Base-by-base conservation (phyloP, 2,797 vertebrate species). In the Anguilla pacifica region DNA sequence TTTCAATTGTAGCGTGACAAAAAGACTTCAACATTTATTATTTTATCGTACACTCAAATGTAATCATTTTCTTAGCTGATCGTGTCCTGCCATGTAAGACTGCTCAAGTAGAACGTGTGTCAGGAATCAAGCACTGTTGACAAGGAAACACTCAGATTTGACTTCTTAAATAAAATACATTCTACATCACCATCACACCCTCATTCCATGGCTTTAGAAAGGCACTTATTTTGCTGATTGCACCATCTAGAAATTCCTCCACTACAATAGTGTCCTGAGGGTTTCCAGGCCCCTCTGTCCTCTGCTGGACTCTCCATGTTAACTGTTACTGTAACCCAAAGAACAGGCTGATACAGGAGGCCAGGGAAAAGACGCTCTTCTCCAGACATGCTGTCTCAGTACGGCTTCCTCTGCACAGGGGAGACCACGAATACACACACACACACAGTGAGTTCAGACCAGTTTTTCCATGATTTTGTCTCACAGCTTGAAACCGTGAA, bases 351-450 rank as follows among this genome's bases (percentile, higher is more conserved):
- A 25, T 64, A 22, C 22, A 22, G 22, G 64, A 28, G 7, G n/a
- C 25, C 25, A 25, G 64, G n/a, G 1, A 5, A 70, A n/a, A 28
- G 31, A 28, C 22, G 74, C 19, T 82, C 64, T 90, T 88, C 31
- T 22, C 11, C 61, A 53, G 84, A 82, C 87, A 86, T 89, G 79
- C 57, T 84, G 59, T 74, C 59, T 91, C 89, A 57, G 86, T 87
- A 86, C 39, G 88, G 85, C 90, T 89, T 90, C 72, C 28, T 86
- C 74, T 85, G 31, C 17, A 46, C n/a, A 86, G 70, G 46, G n/a
- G 64, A 53, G 9, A 55, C 53, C 49, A 89, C 22, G 87, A 81
- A 88, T 25, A 87, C 88, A 85, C 39, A 39, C 53, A 39, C 46
- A 39, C 83, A 74, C 49, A 88, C 70, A 72, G 28, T 35, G 28